phyloP scores from a whole-genome alignment of 2,113 vertebrate genomes.

The Cololabis saira region DNA sequence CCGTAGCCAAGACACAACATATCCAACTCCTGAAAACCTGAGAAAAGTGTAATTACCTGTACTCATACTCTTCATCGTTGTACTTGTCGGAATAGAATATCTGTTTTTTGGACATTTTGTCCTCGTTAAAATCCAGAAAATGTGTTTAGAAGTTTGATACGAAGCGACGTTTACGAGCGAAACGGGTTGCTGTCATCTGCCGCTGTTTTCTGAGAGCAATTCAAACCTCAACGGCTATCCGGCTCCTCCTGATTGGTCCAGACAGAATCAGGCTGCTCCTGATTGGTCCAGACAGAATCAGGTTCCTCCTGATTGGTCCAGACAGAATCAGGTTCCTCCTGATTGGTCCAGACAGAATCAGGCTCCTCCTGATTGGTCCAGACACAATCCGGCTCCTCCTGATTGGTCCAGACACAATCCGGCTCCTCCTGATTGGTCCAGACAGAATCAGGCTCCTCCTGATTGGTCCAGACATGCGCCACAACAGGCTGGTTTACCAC shows the following conservation, averaged over 20 bases:
- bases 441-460: no score
- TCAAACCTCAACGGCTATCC: slow-evolving; percentile 75
- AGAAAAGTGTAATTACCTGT: slow-evolving; percentile 67
- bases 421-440: no score
- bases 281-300: no score
- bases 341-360: no score
- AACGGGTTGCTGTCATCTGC: slow-evolving; percentile 53
- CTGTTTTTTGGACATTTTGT: slow-evolving; percentile 80
- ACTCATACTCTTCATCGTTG: slow-evolving; percentile 82
- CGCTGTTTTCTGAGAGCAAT: slow-evolving; percentile 56
- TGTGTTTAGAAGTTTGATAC: neutral
- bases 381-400: slow-evolving; percentile 22
- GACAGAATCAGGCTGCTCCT: no score
- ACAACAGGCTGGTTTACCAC: slow-evolving; percentile 16
- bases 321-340: no score
- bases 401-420: no score
- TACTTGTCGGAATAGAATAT: slow-evolving; percentile 85
- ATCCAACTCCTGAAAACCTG: slow-evolving; percentile 1
- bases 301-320: no score
- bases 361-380: no score
- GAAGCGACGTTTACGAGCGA: neutral
- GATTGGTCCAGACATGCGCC: neutral
- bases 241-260: slow-evolving; percentile 61
- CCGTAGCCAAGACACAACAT: no score
- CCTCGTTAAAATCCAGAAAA: neutral